Evolutionary conservation across 2,888 invertebrate species (phyloP).

Genomic region (Pardosa pseudoannulata): DNA sequence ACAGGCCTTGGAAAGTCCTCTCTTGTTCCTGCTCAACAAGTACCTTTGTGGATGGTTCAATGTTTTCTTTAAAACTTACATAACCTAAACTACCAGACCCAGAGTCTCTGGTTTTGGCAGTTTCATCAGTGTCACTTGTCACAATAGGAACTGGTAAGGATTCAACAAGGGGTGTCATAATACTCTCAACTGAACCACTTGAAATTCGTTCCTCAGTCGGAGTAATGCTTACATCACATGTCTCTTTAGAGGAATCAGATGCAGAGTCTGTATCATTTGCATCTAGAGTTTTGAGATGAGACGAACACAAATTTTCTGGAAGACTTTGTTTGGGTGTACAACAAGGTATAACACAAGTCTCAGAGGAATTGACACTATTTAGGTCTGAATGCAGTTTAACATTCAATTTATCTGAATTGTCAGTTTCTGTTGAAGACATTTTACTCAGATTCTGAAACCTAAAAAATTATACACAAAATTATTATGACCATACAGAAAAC

Average conservation of each 20-base stretch:
- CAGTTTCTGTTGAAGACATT: not conserved
- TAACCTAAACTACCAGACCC: constrained; percentile 60
- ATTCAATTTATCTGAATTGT: not conserved
- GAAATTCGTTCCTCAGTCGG: constrained; percentile 31
- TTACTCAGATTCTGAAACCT: not conserved
- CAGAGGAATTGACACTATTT: constrained; percentile 31
- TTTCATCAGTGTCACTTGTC: not conserved
- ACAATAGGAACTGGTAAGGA: constrained; percentile 43
- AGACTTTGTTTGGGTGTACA: constrained; percentile 17
- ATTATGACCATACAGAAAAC: not conserved
- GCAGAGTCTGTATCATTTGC: constrained; percentile 23
- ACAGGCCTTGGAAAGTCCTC: constrained; percentile 15
- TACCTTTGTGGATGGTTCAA: not conserved
- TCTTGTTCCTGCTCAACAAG: constrained; percentile 30
- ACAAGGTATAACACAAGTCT: not conserved
- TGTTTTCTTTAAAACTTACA: constrained; percentile 37
- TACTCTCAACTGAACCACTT: constrained; percentile 15
- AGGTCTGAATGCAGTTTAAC: not conserved
- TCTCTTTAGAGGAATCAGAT: constrained; percentile 53
- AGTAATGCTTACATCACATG: constrained; percentile 45
- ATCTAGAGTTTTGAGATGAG: not conserved
- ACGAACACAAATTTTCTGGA: constrained; percentile 27
- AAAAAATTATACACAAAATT: constrained; percentile 7
- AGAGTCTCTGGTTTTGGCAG: constrained; percentile 15
- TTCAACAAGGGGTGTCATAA: not conserved